Conservation (phyloP, 1,140 invertebrate species). For the Charaxes varanes region DNA sequence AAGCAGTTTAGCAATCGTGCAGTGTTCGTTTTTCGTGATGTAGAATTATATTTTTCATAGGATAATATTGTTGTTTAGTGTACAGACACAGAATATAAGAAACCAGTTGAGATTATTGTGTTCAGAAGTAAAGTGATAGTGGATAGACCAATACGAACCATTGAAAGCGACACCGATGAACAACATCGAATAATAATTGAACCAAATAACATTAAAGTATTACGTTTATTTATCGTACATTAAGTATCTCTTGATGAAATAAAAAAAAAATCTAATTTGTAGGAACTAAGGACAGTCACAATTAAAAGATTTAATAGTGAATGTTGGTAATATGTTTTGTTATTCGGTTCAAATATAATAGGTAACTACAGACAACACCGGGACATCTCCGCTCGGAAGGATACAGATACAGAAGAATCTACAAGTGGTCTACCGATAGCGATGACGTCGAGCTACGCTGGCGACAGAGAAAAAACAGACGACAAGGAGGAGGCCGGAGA, state of each 20-base stretch:
- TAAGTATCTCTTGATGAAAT: no score
- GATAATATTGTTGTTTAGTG: slow-evolving; percentile 34
- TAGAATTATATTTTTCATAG: slow-evolving; percentile 28
- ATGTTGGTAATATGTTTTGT: slow-evolving; percentile 10
- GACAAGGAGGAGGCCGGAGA: slow-evolving; percentile 62
- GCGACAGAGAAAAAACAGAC: slow-evolving; percentile 57
- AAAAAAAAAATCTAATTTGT: no score
- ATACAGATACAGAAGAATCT: slow-evolving; percentile 67
- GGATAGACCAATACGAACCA: slow-evolving; percentile 66
- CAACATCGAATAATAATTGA: slow-evolving; percentile 65
- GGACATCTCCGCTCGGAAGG: slow-evolving; percentile 61
- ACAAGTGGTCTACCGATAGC: slow-evolving; percentile 67
- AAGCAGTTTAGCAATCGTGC: slow-evolving; percentile 60
- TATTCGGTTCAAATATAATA: slow-evolving; percentile 48
- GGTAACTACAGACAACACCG: slow-evolving; percentile 62
- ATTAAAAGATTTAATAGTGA: background rate
- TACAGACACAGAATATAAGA: slow-evolving; percentile 11
- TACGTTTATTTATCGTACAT: no score
- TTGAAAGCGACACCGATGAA: slow-evolving; percentile 70
- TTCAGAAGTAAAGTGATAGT: slow-evolving; percentile 51
- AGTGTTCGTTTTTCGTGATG: slow-evolving; percentile 42
- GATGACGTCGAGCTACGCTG: slow-evolving; percentile 57
- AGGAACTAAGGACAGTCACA: no score
- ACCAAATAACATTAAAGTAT: slow-evolving; percentile 44
- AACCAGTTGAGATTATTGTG: slow-evolving; percentile 34